A percentile compares a stretch with the other conserved stretches of the same genome.
Conservation (phyloP, 2,113 vertebrate species). For the Oreochromis aureus region DNA sequence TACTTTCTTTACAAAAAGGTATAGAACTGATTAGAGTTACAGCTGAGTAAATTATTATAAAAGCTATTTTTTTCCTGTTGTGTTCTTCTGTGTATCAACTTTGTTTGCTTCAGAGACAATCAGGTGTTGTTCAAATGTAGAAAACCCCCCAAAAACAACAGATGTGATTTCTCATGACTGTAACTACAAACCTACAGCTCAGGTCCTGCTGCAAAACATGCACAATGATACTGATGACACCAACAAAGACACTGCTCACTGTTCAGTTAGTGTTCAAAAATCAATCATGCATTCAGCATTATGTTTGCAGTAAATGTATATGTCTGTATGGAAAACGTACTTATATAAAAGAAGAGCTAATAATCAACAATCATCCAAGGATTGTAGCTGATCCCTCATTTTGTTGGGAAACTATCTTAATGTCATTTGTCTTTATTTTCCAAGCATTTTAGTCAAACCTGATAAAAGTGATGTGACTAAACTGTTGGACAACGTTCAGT, state of each 20-base stretch:
- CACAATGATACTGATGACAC: rapidly evolving
- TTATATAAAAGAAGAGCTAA: not conserved
- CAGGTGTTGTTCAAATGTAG: not conserved
- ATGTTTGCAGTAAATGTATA: not conserved
- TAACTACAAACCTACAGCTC: not conserved
- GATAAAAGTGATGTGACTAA: not conserved
- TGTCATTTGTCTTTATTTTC: not conserved
- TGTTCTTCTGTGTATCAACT: not conserved
- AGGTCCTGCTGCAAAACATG: not conserved
- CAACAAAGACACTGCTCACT: not conserved
- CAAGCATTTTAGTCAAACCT: not conserved
- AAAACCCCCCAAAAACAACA: rapidly evolving
- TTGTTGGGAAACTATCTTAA: not conserved
- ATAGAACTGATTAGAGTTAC: not conserved
- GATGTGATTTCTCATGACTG: not conserved
- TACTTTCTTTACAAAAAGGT: not conserved
- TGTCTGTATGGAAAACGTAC: not conserved
- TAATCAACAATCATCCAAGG: not conserved
- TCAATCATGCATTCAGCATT: not conserved
- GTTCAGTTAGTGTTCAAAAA: not conserved
- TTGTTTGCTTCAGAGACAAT: not conserved
- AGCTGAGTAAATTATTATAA: not conserved
- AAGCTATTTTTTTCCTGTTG: not conserved
- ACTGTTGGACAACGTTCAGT: not conserved
- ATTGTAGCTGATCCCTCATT: not conserved